A percentile compares a stretch with the other conserved stretches of the same genome.
Conservation (phyloP, 2,797 vertebrate genomes). For the Esox lucius region DNA sequence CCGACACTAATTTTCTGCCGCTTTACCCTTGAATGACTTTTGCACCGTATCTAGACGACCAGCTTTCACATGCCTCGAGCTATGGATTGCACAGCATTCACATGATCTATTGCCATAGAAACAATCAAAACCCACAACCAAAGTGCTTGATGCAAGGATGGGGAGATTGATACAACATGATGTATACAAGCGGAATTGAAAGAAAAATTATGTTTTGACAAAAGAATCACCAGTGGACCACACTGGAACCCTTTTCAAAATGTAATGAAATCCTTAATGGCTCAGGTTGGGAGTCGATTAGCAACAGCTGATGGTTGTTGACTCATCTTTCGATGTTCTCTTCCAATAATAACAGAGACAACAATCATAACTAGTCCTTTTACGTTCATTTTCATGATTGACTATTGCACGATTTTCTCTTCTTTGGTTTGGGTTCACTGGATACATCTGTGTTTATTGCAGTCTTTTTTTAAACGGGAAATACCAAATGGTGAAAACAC, state of each 20-base stretch:
- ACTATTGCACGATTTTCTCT: slow-evolving; percentile 25
- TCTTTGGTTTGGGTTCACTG: slow-evolving; percentile 25
- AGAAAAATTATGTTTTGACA: slow-evolving; percentile 6
- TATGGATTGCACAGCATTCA: not conserved
- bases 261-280: slow-evolving; percentile 22
- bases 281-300: slow-evolving; percentile 24
- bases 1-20: slow-evolving; percentile 6
- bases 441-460: slow-evolving; percentile 28
- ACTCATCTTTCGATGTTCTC: slow-evolving; percentile 16
- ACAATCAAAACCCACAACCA: not conserved
- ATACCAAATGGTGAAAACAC: not conserved
- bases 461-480: slow-evolving; percentile 14
- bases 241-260: slow-evolving; percentile 17
- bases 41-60: slow-evolving; percentile 16
- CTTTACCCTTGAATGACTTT: slow-evolving; percentile 31
- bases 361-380: slow-evolving; percentile 15
- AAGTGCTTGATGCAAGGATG: not conserved
- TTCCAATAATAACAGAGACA: slow-evolving; percentile 26
- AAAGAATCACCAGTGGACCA: not conserved
- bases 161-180: not conserved
- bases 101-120: not conserved
- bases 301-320: slow-evolving; percentile 20
- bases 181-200: not conserved
- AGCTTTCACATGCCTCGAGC: slow-evolving; percentile 12
- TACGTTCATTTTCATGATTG: slow-evolving; percentile 10